A percentile compares a stretch with the other conserved stretches of the same genome.
Evolutionary conservation across 53 echinoderm and acorn worm genomes (phyloP).

Genomic region (Stichopus horrens): DNA sequence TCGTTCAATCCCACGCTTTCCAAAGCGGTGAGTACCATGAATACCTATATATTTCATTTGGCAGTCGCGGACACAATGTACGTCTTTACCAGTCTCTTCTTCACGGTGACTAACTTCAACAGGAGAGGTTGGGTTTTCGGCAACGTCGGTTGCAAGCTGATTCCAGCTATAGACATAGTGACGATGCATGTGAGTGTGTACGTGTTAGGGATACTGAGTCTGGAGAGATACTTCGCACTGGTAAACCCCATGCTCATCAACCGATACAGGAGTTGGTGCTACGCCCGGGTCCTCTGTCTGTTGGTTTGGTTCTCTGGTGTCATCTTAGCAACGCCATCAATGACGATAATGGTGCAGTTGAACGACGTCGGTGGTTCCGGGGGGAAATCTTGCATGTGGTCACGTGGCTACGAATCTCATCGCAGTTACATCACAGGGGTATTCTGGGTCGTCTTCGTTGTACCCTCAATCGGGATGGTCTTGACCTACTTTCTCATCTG

Average conservation of each 20-base stretch:
- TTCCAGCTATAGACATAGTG: slow-evolving; percentile 59
- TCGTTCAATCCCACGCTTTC: slow-evolving; percentile 36
- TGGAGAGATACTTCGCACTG: slow-evolving; percentile 67
- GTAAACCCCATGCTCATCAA: slow-evolving; percentile 62
- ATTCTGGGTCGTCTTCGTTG: slow-evolving; percentile 56
- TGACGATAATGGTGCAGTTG: slow-evolving; percentile 40
- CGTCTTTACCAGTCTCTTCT: slow-evolving; percentile 65
- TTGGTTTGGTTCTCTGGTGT: slow-evolving; percentile 58
- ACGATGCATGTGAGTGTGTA: slow-evolving; percentile 69
- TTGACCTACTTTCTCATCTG: slow-evolving; percentile 47
- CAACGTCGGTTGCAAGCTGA: slow-evolving; percentile 59
- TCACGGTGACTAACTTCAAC: slow-evolving; percentile 63
- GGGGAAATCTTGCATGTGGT: slow-evolving; percentile 54
- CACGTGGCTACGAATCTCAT: slow-evolving; percentile 40
- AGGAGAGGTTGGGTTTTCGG: slow-evolving; percentile 67
- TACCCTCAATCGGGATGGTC: slow-evolving; percentile 62
- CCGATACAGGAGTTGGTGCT: slow-evolving; percentile 57
- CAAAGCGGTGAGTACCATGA: slow-evolving; percentile 57
- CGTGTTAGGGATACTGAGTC: slow-evolving; percentile 56
- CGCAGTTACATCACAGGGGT: slow-evolving; percentile 51
- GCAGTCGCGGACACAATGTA: slow-evolving; percentile 60
- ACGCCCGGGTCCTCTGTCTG: slow-evolving; percentile 52
- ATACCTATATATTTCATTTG: slow-evolving; percentile 69
- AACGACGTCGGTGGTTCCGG: background rate
- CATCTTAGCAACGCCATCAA: slow-evolving; percentile 39